Conservation (phyloP, 2,888 invertebrate genomes). For the Tubiluchus corallicola region DNA sequence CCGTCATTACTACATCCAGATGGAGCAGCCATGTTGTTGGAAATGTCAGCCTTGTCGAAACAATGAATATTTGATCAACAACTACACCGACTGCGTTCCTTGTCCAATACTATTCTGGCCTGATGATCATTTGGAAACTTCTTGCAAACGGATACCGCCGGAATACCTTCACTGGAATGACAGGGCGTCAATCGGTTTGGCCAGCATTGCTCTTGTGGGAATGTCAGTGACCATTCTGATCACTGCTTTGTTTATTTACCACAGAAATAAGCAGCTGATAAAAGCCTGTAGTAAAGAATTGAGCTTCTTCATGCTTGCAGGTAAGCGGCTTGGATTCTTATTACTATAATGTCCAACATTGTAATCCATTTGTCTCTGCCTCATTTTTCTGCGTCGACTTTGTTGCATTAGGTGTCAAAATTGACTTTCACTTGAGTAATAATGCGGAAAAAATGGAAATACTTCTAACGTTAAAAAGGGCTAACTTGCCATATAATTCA, state of each 20-base stretch:
- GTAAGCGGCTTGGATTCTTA: not conserved
- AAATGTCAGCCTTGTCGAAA: conserved; percentile 14
- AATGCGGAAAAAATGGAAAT: too few relatives aligned
- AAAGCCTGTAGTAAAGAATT: conserved; percentile 3
- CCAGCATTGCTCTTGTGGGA: not conserved
- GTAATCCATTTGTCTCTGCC: too few relatives aligned
- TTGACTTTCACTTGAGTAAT: too few relatives aligned
- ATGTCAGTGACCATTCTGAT: not conserved
- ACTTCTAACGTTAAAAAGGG: too few relatives aligned
- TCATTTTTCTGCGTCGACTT: too few relatives aligned
- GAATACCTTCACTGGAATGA: conserved; percentile 4
- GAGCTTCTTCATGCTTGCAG: not conserved
- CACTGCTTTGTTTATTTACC: not conserved
- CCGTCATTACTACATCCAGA: conserved; percentile 1
- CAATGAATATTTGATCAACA: conserved; percentile 13
- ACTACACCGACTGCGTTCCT: conserved; percentile 12
- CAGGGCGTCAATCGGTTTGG: not conserved
- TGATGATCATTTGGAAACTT: conserved; percentile 6
- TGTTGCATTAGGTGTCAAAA: too few relatives aligned
- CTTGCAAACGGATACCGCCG: conserved; percentile 4
- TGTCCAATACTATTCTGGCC: conserved; percentile 16
- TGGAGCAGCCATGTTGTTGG: conserved; percentile 15
- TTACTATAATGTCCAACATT: too few relatives aligned
- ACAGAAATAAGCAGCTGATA: not conserved
- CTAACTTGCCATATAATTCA: too few relatives aligned